Base-by-base conservation (phyloP, 1,140 invertebrate species). In the Phocides pigmalion region DNA sequence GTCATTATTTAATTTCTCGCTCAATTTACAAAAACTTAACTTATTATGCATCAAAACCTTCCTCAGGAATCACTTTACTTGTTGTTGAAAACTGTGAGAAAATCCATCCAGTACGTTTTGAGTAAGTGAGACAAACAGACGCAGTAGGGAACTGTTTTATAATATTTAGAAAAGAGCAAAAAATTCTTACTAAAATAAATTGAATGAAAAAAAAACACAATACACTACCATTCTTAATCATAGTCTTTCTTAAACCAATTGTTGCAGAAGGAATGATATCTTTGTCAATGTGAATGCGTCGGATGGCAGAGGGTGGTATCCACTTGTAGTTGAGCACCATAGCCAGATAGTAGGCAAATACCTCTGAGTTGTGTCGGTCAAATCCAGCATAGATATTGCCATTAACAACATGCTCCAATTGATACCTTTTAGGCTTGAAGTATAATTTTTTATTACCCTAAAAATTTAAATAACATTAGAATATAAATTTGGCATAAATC, bases 351-450 rank as follows among this genome's bases (percentile, higher is more conserved):
- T 98, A 98, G n/a, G 96, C 96, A 72, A 97, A 95, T n/a, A 98
- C 95, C 93, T 99, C 98, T n/a, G 97, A 97, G 89, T 97, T 97
- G 80, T 98, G 97, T 8, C 98, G 92, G 87, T 99, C 98, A 86
- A 96, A 96, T 12, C 98, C 98, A 44, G 94, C 94, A 92, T 98
- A 98, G 6, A 98, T 96, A 32, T 94, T 92, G 1, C 96, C 97
- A 68, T 94, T 92, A 46, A 98, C 94, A 4, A 98, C 84, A 76
- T 95, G 92, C 62, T 95, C 93, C 77, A 95, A 92, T 4, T 93
- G 81, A 88, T 98, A 98, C 94, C 97, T 97, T 83, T 96, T 96
- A 17, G 98, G 98, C 91, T 99, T 99, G 76, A 98, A 98, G 39
- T 97, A 93, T 14, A 95, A 95, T 86, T 95, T 95, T 74, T 97